Conservation (phyloP, 1,140 invertebrate genomes). For the Planococcus citri region DNA sequence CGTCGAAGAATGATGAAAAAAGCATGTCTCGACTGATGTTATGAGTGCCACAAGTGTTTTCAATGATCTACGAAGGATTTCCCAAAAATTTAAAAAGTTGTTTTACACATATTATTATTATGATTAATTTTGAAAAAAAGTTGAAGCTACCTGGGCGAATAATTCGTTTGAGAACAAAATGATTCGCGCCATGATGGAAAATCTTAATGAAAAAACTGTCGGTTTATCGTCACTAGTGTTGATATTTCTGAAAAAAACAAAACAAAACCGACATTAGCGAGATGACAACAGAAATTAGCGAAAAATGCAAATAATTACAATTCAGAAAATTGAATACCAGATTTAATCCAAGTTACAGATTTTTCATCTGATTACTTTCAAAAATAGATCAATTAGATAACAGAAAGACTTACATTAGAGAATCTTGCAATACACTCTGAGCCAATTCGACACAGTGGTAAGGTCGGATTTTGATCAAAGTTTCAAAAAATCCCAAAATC, state of each 20-base stretch:
- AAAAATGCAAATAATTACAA: too few relatives aligned
- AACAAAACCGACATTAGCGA: too few relatives aligned
- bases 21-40: slow-evolving; percentile 25
- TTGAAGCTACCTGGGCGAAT: slow-evolving; percentile 5
- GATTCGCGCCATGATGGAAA: slow-evolving; percentile 12
- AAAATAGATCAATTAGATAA: not conserved
- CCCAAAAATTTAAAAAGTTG: too few relatives aligned
- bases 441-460: slow-evolving; percentile 48
- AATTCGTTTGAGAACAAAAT: not conserved
- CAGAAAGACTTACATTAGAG: slow-evolving; percentile 43
- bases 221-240: not conserved
- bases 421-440: slow-evolving; percentile 48
- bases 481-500: slow-evolving; percentile 58
- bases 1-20: slow-evolving; percentile 37
- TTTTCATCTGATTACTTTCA: too few relatives aligned
- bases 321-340: too few relatives aligned
- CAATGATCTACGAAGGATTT: slow-evolving; percentile 22
- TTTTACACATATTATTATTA: too few relatives aligned
- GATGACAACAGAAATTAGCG: too few relatives aligned
- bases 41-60: not conserved
- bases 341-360: too few relatives aligned
- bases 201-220: not conserved
- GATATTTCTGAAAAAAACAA: slow-evolving; percentile 8
- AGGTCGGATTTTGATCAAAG: slow-evolving; percentile 50
- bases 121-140: too few relatives aligned